Evolutionary conservation across 2,888 invertebrate genomes (phyloP).

Genomic region (Harpalus rubripes): DNA sequence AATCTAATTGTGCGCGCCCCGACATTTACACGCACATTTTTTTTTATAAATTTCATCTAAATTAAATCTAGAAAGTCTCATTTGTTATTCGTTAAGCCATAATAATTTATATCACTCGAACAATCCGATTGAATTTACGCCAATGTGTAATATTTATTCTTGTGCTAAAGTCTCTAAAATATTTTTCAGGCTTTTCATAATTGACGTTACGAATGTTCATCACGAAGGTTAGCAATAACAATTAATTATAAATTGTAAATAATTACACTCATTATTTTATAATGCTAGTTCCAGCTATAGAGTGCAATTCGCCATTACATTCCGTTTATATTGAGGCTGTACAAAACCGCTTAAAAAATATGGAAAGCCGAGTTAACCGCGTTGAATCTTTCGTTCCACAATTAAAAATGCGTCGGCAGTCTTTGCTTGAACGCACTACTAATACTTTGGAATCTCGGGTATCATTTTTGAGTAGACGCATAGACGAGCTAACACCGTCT

Average conservation of each 20-base stretch:
- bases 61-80: too few relatives aligned
- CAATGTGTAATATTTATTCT: too few relatives aligned
- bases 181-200: slow-evolving; percentile 75
- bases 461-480: slow-evolving; percentile 77
- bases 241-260: slow-evolving; percentile 7
- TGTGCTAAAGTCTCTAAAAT: not conserved
- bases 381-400: slow-evolving; percentile 77
- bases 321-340: slow-evolving; percentile 78
- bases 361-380: slow-evolving; percentile 77
- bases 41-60: too few relatives aligned
- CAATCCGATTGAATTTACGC: too few relatives aligned
- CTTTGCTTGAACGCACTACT: slow-evolving; percentile 77
- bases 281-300: slow-evolving; percentile 72
- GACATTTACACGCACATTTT: too few relatives aligned
- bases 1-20: too few relatives aligned
- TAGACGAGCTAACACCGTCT: slow-evolving; percentile 77
- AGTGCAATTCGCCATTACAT: slow-evolving; percentile 73
- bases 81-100: too few relatives aligned
- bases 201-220: slow-evolving; percentile 77
- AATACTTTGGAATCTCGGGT: slow-evolving; percentile 76
- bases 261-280: slow-evolving; percentile 9
- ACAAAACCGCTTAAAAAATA: slow-evolving; percentile 76
- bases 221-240: slow-evolving; percentile 76
- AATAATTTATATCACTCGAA: too few relatives aligned
- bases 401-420: slow-evolving; percentile 76